Evolutionary conservation across 2,113 vertebrate genomes (phyloP).

Genomic region (Cyphomyrus discorhynchus): DNA sequence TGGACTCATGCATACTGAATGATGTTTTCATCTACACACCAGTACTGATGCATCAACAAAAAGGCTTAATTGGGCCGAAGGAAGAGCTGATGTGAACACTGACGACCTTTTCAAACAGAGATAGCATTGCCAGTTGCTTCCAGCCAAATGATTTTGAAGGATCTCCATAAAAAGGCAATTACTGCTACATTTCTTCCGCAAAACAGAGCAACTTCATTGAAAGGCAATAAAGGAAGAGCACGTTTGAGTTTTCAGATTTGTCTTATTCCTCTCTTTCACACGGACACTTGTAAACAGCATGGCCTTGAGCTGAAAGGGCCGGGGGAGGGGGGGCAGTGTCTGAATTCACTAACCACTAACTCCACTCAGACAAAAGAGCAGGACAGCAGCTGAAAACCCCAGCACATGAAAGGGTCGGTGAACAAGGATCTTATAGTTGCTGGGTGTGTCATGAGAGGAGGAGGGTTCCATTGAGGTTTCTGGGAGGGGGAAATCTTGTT

Average conservation of each 20-base stretch:
- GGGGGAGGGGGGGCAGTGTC: conserved; percentile 25
- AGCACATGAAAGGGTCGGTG: conserved; percentile 38
- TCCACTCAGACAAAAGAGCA: conserved; percentile 51
- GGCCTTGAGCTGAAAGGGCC: conserved; percentile 43
- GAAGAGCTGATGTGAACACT: background rate
- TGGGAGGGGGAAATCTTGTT: background rate
- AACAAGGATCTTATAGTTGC: conserved; percentile 49
- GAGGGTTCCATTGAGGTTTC: conserved; percentile 33
- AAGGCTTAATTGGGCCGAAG: background rate
- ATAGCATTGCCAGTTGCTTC: background rate
- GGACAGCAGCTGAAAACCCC: conserved; percentile 38
- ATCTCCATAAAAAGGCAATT: background rate
- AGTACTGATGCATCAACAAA: background rate
- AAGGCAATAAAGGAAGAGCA: background rate
- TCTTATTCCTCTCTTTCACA: background rate
- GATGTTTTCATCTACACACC: background rate
- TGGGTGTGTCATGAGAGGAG: conserved; percentile 18
- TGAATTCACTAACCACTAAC: conserved; percentile 48
- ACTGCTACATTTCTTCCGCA: background rate
- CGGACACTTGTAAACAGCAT: conserved; percentile 48
- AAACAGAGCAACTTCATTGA: background rate
- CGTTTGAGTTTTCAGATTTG: background rate
- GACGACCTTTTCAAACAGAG: background rate
- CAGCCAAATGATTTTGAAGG: background rate
- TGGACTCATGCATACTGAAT: background rate